Conservation (phyloP, 2,888 invertebrate genomes). For the Dynastes maya region DNA sequence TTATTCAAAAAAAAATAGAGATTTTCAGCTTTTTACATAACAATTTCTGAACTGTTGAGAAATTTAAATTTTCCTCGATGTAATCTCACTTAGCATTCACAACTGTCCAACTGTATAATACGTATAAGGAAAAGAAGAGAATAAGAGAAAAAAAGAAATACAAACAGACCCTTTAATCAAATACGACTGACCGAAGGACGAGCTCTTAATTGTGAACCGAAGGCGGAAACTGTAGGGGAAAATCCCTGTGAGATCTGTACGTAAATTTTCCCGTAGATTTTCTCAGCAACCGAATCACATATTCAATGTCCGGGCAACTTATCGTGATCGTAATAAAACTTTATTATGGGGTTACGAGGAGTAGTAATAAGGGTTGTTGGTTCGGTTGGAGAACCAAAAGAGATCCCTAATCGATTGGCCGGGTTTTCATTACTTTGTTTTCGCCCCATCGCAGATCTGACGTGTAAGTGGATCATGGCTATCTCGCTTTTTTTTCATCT, state of each 20-base stretch:
- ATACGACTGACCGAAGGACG: conserved; percentile 24
- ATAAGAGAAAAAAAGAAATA: conserved; percentile 13
- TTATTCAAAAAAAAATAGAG: too few species aligned
- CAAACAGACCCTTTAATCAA: conserved; percentile 37
- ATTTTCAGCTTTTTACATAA: too few species aligned
- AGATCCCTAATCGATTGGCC: conserved; percentile 41
- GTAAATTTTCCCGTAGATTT: conserved; percentile 38
- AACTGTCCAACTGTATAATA: neutral
- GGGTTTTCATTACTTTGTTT: conserved; percentile 39
- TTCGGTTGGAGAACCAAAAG: conserved; percentile 37
- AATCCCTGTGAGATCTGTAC: conserved; percentile 30
- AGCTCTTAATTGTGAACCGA: conserved; percentile 42
- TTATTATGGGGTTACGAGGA: conserved; percentile 30
- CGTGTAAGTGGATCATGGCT: neutral
- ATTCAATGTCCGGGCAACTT: conserved; percentile 38
- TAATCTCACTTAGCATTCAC: too few species aligned
- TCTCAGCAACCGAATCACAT: conserved; percentile 23
- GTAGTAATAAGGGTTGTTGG: conserved; percentile 41
- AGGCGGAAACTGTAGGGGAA: neutral
- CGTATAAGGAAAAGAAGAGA: neutral
- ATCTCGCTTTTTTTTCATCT: neutral
- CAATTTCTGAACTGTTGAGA: too few species aligned
- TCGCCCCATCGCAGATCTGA: conserved; percentile 26
- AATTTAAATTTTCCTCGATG: too few species aligned
- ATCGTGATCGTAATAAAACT: conserved; percentile 39